phyloP scores from a whole-genome alignment of 2,113 vertebrate genomes.

The Elachura formosa region DNA sequence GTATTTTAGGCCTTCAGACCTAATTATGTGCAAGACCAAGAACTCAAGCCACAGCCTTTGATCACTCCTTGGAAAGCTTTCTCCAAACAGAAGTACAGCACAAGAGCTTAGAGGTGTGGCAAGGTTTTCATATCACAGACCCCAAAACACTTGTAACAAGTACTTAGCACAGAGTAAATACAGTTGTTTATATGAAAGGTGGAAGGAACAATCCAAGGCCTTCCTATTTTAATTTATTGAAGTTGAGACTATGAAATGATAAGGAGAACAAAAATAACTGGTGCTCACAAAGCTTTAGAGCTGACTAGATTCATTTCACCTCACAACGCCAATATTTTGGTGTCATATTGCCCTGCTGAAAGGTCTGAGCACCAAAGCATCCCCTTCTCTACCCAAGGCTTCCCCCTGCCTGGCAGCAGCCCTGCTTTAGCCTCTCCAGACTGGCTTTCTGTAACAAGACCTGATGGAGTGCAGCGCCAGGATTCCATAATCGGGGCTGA shows the following conservation, averaged over 20 bases:
- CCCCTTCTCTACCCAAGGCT: fast-evolving
- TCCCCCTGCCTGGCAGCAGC: neutral
- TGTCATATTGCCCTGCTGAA: neutral
- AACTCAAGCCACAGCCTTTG: neutral
- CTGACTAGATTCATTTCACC: neutral
- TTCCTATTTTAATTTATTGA: neutral
- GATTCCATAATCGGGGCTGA: neutral
- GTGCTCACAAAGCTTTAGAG: neutral
- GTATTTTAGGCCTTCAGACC: neutral
- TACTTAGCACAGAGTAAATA: neutral
- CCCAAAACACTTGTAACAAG: neutral
- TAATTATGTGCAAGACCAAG: neutral
- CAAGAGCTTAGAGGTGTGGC: neutral
- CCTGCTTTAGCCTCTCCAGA: neutral
- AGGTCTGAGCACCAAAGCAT: neutral
- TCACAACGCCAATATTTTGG: neutral
- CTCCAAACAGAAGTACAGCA: neutral
- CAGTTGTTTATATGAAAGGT: neutral
- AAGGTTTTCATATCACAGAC: neutral
- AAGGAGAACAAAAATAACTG: fast-evolving
- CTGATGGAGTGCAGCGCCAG: neutral
- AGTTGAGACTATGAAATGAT: fast-evolving
- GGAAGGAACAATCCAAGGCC: neutral
- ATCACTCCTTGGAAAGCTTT: neutral
- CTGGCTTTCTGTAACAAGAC: neutral